Base-by-base conservation (phyloP, 2,888 invertebrate species). In the Xestia rhomboidea region DNA sequence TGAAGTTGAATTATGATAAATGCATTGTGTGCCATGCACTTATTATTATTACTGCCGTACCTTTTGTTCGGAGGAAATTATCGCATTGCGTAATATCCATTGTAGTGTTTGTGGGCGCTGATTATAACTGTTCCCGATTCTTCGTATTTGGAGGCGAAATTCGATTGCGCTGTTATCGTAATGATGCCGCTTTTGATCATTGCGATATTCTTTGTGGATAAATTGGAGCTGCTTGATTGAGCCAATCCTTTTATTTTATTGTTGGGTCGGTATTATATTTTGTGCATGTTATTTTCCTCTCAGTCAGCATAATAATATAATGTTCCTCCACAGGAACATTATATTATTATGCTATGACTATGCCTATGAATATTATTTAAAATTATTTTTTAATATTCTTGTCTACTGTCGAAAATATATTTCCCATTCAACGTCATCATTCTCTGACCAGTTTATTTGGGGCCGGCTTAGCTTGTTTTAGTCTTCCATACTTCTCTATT, bases 31-130 rank as follows among this genome's bases (percentile, higher is more conserved):
- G 64, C 77, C 15, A 83, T 91, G 89, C 89, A 92, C 87, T 91
- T 92, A 91, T 92, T 92, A 92, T 84, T 88, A 83, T 64, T 8
- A 64, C 41, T 89, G 88, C 89, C 89, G 91, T 89, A 93, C 92
- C 94, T 94, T 94, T 95, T 95, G 94, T 95, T 92, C 91, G 88
- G 85, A 90, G 88, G 87, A 94, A 93, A 94, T 95, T 93, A 92
- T 93, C 90, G 89, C 89, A 89, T 95, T 95, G 90, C 90, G 91
- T 89, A 93, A 93, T 85, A 80, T 89, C 91, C 91, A 93, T 94
- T 93, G 91, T 91, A 88, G 87, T 88, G 85, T 87, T 87, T 90
- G 88, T 88, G 90, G 90, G 90, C 89, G 84, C 77, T 85, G 85
- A 88, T 91, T 91, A 88, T 88, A 86, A 85, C 81, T 81, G 85